Evolutionary conservation across 2,797 vertebrate genomes (phyloP).

Genomic region (Podargus strigoides): DNA sequence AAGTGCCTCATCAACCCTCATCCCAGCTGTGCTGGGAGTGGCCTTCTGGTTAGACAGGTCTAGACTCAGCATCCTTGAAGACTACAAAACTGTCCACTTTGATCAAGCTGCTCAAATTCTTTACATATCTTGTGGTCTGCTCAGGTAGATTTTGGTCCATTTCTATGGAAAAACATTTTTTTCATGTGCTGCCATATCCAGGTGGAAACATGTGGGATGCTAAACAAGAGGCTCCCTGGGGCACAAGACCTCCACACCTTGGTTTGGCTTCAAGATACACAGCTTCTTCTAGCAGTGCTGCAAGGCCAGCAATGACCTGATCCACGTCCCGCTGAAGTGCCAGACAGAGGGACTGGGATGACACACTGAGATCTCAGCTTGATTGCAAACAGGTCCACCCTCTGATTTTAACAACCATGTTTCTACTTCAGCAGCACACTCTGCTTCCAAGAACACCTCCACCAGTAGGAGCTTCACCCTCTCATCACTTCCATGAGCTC

Average conservation of each 20-base stretch:
- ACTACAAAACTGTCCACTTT: not conserved
- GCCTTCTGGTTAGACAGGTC: not conserved
- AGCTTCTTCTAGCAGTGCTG: too few relatives aligned
- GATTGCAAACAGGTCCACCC: not conserved
- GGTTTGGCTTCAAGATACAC: too few relatives aligned
- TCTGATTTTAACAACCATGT: accelerated
- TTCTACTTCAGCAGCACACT: not conserved
- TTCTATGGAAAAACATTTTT: not conserved
- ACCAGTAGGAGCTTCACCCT: not conserved
- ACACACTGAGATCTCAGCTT: accelerated
- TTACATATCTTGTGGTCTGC: too few relatives aligned
- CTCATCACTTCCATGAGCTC: not conserved
- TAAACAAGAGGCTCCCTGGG: too few relatives aligned
- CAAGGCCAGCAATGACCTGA: too few relatives aligned
- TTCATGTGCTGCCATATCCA: accelerated
- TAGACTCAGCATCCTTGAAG: not conserved
- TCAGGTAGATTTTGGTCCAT: not conserved
- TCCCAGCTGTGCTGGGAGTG: not conserved
- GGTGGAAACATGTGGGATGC: too few relatives aligned
- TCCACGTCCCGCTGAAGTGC: too few relatives aligned
- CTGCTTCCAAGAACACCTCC: not conserved
- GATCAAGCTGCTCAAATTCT: not conserved
- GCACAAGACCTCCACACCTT: too few relatives aligned
- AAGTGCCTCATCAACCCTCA: too few relatives aligned
- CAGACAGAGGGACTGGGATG: too few relatives aligned